A percentile compares a stretch with the other conserved stretches of the same genome.
These are phyloP conservation scores for Tragelaphus imberbis DNA, from an alignment of 2,113 vertebrate species.

Conservation along the genomic window DNA sequence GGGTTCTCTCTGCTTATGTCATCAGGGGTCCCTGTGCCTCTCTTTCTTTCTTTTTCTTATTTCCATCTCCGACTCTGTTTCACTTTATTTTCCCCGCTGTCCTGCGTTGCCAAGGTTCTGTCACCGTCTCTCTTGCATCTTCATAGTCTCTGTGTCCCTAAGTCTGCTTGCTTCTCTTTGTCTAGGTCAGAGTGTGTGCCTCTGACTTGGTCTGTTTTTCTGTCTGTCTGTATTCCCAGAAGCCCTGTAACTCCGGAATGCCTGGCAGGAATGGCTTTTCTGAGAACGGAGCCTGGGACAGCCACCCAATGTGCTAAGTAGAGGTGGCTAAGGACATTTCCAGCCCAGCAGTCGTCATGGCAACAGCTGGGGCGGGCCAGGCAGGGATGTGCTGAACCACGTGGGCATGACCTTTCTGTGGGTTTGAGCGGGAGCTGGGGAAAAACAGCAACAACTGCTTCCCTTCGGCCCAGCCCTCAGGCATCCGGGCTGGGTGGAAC, in stretches of 20 bases:
- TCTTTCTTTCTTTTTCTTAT: not conserved
- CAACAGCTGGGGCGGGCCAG: slow-evolving; percentile 59
- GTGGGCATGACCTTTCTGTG: slow-evolving; percentile 64
- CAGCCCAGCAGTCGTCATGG: slow-evolving; percentile 57
- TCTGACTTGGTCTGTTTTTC: not conserved
- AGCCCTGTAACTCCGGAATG: not conserved
- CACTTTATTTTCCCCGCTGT: not conserved
- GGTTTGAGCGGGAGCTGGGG: slow-evolving; percentile 46
- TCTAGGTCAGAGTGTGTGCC: not conserved
- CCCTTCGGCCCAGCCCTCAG: not conserved
- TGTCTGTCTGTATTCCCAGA: not conserved
- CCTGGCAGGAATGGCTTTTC: slow-evolving; percentile 16
- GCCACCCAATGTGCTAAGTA: not conserved
- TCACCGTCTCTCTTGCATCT: not conserved
- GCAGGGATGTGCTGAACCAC: slow-evolving; percentile 2
- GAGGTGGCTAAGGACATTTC: slow-evolving; percentile 46
- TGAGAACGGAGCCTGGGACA: slow-evolving; percentile 17
- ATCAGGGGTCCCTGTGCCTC: not conserved
- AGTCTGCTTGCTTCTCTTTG: not conserved
- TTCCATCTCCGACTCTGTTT: not conserved
- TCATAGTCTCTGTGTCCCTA: not conserved
- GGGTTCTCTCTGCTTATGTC: not conserved
- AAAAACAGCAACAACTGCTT: slow-evolving; percentile 34
- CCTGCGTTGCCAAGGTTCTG: not conserved
- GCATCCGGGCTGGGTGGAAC: not conserved